Percentiles rank a stretch among this genome's conserved stretches.
phyloP scores from a whole-genome alignment of 30 jellyfish, hydroid and myxozoan genomes.

The Aurelia sp. region DNA sequence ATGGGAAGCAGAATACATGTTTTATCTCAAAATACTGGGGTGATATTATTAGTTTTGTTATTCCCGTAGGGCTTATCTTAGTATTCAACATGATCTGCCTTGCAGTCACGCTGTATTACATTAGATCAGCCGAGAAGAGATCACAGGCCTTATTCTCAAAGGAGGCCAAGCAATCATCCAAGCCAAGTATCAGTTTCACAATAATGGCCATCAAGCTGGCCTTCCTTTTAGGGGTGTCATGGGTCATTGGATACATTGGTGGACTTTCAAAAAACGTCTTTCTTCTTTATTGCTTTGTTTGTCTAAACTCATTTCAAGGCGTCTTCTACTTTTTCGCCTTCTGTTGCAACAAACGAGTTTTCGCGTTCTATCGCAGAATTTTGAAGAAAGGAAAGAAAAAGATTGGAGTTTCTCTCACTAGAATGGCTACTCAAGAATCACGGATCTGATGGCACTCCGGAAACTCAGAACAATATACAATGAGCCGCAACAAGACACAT shows the following conservation, averaged over 20 bases:
- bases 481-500: too few species aligned
- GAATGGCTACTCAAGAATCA: constrained; percentile 10
- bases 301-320: constrained; percentile 61
- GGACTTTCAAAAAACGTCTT: background rate
- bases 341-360: constrained; percentile 60
- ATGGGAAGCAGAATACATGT: constrained; percentile 41
- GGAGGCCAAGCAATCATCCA: background rate
- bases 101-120: constrained; percentile 24
- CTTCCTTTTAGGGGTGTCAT: constrained; percentile 29
- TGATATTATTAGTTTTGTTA: constrained; percentile 19
- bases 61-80: constrained; percentile 49
- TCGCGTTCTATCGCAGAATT: constrained; percentile 17
- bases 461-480: too few species aligned
- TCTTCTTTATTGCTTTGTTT: constrained; percentile 23
- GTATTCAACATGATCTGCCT: constrained; percentile 48
- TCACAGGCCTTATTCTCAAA: constrained; percentile 22
- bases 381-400: too few species aligned
- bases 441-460: background rate
- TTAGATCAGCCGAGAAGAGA: constrained; percentile 28
- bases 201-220: constrained; percentile 57
- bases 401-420: too few species aligned
- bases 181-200: constrained; percentile 46
- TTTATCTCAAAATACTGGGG: constrained; percentile 47
- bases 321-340: constrained; percentile 51
- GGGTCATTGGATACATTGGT: constrained; percentile 69